Percentiles rank a stretch among this genome's conserved stretches.
Evolutionary conservation across 1,140 invertebrate genomes (phyloP).

Genomic region (Coelopa frigida): DNA sequence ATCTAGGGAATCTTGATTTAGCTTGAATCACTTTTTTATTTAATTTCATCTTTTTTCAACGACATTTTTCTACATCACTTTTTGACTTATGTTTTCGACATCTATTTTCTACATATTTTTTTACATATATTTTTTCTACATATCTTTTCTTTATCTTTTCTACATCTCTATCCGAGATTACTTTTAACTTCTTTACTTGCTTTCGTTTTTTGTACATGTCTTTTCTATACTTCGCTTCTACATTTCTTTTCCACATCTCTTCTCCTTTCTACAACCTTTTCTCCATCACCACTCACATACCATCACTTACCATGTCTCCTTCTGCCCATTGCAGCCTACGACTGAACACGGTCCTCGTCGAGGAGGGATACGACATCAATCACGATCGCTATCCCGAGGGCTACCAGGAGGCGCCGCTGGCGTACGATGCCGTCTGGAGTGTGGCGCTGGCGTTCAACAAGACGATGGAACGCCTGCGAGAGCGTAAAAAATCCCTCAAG

Average conservation of each 20-base stretch:
- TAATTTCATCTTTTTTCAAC: no score
- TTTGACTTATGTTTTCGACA: no score
- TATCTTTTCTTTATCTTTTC: no score
- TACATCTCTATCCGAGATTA: no score
- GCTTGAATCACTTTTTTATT: no score
- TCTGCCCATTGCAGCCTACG: constrained; percentile 67
- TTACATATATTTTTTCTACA: no score
- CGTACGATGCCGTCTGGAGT: constrained; percentile 99
- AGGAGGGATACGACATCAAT: constrained; percentile 73
- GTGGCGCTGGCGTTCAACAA: constrained; percentile 95
- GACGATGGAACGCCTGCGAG: constrained; percentile 78
- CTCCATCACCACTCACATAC: no score
- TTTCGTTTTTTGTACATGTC: not conserved
- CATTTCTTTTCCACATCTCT: not conserved
- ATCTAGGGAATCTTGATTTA: no score
- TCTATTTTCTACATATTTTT: no score
- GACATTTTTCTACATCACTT: no score
- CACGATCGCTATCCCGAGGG: constrained; percentile 81
- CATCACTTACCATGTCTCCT: no score
- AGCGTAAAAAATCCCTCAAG: constrained; percentile 73
- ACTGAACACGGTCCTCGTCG: constrained; percentile 69
- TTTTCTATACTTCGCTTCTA: not conserved
- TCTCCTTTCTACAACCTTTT: not conserved
- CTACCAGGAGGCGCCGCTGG: constrained; percentile 95
- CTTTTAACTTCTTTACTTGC: not conserved